A percentile compares a stretch with the other conserved stretches of the same genome.
These are phyloP conservation scores for Coendou prehensilis DNA, from an alignment of 2,797 vertebrate species.

Conservation along the genomic window DNA sequence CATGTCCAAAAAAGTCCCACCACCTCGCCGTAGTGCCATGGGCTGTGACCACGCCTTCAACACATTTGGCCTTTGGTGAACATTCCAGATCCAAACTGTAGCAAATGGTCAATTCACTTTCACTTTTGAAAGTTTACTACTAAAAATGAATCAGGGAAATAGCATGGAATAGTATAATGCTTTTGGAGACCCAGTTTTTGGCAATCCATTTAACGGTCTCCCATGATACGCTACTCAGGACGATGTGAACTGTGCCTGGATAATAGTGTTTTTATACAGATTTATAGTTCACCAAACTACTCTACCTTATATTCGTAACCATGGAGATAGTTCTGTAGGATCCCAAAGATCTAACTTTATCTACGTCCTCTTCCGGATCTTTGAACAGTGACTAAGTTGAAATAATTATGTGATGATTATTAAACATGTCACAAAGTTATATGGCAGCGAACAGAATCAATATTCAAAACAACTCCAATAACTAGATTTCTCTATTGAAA, in stretches of 20 bases:
- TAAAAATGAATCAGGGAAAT: not conserved
- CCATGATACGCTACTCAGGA: not conserved
- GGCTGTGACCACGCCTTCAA: not conserved
- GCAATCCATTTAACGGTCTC: not conserved
- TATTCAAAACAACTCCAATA: slow-evolving; percentile 47
- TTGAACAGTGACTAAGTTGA: not conserved
- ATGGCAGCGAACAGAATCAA: not conserved
- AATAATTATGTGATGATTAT: not conserved
- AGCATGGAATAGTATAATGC: not conserved
- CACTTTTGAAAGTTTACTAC: slow-evolving; percentile 27
- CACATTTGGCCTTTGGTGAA: not conserved
- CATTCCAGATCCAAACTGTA: not conserved
- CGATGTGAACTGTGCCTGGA: not conserved
- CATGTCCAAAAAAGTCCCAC: not conserved
- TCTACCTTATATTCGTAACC: not conserved
- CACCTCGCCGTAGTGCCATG: accelerated
- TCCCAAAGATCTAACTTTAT: not conserved
- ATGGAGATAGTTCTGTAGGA: not conserved
- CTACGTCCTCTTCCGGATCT: not conserved
- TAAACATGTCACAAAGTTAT: not conserved
- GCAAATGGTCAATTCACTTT: not conserved
- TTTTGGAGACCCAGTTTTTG: not conserved
- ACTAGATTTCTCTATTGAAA: not conserved
- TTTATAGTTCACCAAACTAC: not conserved
- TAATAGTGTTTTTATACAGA: slow-evolving; percentile 1